These are phyloP conservation scores for Sylvilagus floridanus DNA, from an alignment of 2,797 vertebrate species.

Conservation along the genomic window DNA sequence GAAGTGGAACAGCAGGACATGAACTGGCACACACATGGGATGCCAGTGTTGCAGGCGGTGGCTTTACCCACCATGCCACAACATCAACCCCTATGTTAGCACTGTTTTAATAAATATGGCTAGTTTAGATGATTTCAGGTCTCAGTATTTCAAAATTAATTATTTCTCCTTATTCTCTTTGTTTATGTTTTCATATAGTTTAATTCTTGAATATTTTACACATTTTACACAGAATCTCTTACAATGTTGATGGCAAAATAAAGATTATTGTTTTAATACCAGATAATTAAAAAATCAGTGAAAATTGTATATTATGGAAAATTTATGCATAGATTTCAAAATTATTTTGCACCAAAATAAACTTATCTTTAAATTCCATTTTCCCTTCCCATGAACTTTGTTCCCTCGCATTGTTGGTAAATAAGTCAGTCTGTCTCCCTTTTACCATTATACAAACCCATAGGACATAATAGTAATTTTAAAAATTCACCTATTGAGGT, in stretches of 20 bases:
- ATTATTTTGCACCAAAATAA: no score
- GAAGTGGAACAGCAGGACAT: no score
- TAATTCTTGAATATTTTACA: neutral
- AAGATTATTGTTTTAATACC: neutral
- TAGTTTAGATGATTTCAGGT: neutral
- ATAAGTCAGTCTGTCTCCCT: neutral
- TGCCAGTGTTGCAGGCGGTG: no score
- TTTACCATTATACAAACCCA: neutral
- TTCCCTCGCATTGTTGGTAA: neutral
- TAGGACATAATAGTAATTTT: neutral
- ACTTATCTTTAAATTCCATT: no score
- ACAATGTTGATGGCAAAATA: neutral
- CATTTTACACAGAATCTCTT: neutral
- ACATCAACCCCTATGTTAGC: no score
- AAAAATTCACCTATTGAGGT: neutral
- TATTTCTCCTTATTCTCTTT: neutral
- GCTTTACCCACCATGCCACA: no score
- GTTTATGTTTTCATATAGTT: neutral
- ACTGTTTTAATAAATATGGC: neutral
- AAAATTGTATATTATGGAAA: no score
- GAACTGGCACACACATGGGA: no score
- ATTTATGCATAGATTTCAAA: no score
- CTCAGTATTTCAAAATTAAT: neutral
- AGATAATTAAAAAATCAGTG: no score
- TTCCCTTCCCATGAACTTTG: no score